Conservation (phyloP, 2,113 vertebrate genomes). For the Seriola aureovittata region DNA sequence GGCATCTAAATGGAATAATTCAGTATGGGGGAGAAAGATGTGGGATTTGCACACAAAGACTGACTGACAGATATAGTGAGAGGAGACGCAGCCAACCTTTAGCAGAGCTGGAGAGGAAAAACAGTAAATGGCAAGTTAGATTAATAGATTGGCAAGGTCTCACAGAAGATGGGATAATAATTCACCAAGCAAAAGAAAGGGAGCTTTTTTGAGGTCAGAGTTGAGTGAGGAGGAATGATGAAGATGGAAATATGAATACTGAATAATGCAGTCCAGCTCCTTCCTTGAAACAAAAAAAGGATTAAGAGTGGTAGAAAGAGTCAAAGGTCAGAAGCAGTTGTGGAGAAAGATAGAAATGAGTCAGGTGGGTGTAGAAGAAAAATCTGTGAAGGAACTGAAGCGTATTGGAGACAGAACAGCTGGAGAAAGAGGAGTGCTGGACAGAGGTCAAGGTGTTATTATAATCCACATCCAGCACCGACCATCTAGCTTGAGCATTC, state of each 20-base stretch:
- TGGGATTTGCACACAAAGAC: conserved; percentile 87
- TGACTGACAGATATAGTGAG: conserved; percentile 86
- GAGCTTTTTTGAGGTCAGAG: conserved; percentile 81
- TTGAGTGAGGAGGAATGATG: conserved; percentile 76
- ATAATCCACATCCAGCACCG: conserved; percentile 56
- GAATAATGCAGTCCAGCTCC: conserved; percentile 73
- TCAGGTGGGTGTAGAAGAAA: conserved; percentile 57
- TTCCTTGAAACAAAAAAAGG: conserved; percentile 74
- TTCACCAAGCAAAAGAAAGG: conserved; percentile 78
- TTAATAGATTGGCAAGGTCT: conserved; percentile 85
- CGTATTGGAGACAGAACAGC: conserved; percentile 56
- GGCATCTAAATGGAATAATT: conserved; percentile 86
- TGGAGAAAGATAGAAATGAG: conserved; percentile 65
- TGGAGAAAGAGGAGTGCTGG: conserved; percentile 56
- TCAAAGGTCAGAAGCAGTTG: conserved; percentile 72
- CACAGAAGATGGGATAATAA: conserved; percentile 81
- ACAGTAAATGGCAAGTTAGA: conserved; percentile 86
- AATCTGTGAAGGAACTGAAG: conserved; percentile 60
- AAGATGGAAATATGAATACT: conserved; percentile 80
- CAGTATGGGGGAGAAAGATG: conserved; percentile 80
- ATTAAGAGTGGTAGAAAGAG: conserved; percentile 63
- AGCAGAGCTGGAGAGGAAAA: conserved; percentile 81
- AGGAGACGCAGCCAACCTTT: conserved; percentile 85
- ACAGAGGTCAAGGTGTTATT: conserved; percentile 69
- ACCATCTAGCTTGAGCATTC: conserved; percentile 32